Conservation (phyloP, 2,888 invertebrate genomes). For the Callinectes sapidus region DNA sequence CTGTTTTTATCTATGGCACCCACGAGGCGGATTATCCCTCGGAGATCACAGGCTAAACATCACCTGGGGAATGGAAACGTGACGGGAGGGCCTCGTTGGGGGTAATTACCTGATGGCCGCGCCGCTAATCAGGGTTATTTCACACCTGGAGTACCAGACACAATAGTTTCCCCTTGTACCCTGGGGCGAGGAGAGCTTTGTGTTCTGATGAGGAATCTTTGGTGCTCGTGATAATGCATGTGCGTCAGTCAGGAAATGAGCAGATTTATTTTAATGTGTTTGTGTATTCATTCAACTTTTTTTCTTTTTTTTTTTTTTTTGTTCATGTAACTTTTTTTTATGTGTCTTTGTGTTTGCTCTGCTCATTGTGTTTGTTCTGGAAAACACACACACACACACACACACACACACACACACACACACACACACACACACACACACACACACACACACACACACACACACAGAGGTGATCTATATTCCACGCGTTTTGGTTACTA, state of each 20-base stretch:
- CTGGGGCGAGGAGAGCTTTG: slow-evolving; percentile 25
- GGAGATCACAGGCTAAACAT: slow-evolving; percentile 25
- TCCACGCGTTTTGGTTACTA: too few relatives aligned
- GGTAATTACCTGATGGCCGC: slow-evolving; percentile 29
- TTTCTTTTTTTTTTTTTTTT: not conserved
- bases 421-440: slow-evolving; percentile 7
- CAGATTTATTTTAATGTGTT: not conserved
- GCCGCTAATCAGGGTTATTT: slow-evolving; percentile 48
- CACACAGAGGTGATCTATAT: not conserved
- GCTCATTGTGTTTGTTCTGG: not conserved
- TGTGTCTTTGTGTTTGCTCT: not conserved
- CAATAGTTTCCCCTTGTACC: slow-evolving; percentile 13
- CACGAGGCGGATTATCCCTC: not conserved
- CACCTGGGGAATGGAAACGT: slow-evolving; percentile 3
- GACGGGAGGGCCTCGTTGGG: slow-evolving; percentile 18
- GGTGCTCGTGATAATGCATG: slow-evolving; percentile 1
- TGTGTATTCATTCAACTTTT: not conserved
- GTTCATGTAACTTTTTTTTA: not conserved
- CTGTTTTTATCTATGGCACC: not conserved
- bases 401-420: not conserved
- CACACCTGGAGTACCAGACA: slow-evolving; percentile 43
- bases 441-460: not conserved
- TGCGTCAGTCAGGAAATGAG: not conserved
- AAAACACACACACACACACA: not conserved
- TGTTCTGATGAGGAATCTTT: not conserved